Percentiles rank a stretch among this genome's conserved stretches.
phyloP scores from a whole-genome alignment of 2,888 invertebrate species.

The Campoplex nolae region DNA sequence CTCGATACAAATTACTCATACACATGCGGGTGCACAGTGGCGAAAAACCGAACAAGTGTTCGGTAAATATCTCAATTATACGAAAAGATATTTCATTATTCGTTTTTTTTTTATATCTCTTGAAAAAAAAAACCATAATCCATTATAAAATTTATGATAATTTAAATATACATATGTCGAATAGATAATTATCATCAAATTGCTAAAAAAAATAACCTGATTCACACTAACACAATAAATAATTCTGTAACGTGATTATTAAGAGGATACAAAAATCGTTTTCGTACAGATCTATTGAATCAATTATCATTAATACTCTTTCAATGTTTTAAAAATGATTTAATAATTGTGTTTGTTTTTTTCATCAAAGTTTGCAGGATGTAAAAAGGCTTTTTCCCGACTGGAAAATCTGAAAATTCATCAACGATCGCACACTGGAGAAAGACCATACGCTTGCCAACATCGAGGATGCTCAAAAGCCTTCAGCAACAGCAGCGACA shows the following conservation, averaged over 20 bases:
- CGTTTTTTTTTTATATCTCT: too few relatives aligned
- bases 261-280: background rate
- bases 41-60: conserved; percentile 99
- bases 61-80: conserved; percentile 88
- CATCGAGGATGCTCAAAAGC: conserved; percentile 97
- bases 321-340: background rate
- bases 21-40: conserved; percentile 99
- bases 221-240: background rate
- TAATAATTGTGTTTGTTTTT: conserved; percentile 73
- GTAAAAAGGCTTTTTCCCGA: conserved; percentile 97
- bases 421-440: conserved; percentile 97
- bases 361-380: conserved; percentile 92
- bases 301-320: background rate
- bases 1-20: conserved; percentile 97
- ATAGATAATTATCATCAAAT: background rate
- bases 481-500: conserved; percentile 99
- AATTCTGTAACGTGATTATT: background rate
- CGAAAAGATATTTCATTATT: background rate
- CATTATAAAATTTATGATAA: background rate
- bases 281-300: background rate
- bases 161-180: background rate
- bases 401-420: conserved; percentile 99
- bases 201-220: background rate
- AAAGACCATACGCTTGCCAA: conserved; percentile 97
- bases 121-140: background rate